phyloP scores from a whole-genome alignment of 2,888 invertebrate genomes.

The Lithodes maja region DNA sequence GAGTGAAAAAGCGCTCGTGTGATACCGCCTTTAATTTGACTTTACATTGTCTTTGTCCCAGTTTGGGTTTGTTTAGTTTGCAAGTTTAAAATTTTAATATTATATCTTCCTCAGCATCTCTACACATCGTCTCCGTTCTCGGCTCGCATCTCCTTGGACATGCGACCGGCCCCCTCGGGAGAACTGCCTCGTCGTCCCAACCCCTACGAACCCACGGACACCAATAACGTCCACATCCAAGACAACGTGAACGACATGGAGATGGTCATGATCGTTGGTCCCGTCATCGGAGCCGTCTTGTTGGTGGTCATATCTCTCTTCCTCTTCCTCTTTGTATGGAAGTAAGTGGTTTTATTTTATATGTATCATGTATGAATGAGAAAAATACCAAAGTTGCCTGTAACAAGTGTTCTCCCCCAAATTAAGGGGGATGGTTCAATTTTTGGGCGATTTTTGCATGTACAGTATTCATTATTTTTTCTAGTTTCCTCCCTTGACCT shows the following conservation, averaged over 20 bases:
- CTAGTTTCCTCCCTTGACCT: too few relatives aligned
- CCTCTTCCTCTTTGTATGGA: conserved; percentile 70
- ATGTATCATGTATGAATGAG: too few relatives aligned
- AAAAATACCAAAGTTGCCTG: too few relatives aligned
- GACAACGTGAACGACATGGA: conserved; percentile 56
- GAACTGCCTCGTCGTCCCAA: conserved; percentile 90
- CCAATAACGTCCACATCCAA: conserved; percentile 30
- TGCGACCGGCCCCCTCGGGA: conserved; percentile 91
- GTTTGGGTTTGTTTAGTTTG: too few relatives aligned
- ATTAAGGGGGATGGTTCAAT: too few relatives aligned
- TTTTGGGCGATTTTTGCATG: too few relatives aligned
- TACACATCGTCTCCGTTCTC: conserved; percentile 96
- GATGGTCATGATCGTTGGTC: conserved; percentile 70
- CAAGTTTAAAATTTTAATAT: conserved; percentile 71
- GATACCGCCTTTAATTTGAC: too few relatives aligned
- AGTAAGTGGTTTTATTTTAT: conserved; percentile 39
- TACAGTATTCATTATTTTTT: too few relatives aligned
- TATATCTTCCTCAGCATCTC: conserved; percentile 80
- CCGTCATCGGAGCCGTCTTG: conserved; percentile 68
- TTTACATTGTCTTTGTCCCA: too few relatives aligned
- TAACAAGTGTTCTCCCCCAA: too few relatives aligned
- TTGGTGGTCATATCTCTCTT: conserved; percentile 68
- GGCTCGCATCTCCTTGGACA: conserved; percentile 89
- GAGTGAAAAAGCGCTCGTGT: too few relatives aligned
- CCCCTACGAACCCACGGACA: conserved; percentile 82